These are phyloP conservation scores for Polietes domitor DNA, from an alignment of 2,888 invertebrate species.

Conservation along the genomic window DNA sequence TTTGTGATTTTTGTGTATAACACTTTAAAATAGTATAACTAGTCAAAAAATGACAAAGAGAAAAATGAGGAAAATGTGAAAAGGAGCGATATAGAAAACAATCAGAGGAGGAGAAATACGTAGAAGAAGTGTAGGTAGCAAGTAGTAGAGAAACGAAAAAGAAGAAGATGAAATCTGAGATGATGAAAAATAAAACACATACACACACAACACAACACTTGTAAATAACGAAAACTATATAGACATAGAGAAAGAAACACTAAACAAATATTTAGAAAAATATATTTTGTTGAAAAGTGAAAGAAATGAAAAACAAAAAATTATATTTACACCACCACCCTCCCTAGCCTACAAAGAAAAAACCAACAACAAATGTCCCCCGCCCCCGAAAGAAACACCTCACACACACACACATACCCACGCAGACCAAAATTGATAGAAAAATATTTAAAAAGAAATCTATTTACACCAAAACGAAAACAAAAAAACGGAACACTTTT, in stretches of 20 bases:
- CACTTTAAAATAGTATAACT: conserved; percentile 66
- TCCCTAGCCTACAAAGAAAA: not conserved
- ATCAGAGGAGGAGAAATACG: conserved; percentile 22
- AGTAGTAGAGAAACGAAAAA: conserved; percentile 44
- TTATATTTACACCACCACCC: conserved; percentile 51
- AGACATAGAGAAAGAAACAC: conserved; percentile 61
- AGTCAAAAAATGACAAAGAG: conserved; percentile 62
- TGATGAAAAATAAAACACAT: conserved; percentile 33
- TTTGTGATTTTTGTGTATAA: conserved; percentile 67
- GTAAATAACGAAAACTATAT: conserved; percentile 49
- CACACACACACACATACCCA: not conserved
- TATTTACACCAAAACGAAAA: conserved; percentile 53
- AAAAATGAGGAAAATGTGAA: conserved; percentile 5
- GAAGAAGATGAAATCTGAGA: not conserved
- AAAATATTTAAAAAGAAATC: conserved; percentile 58
- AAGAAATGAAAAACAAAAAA: conserved; percentile 57
- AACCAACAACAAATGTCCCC: not conserved
- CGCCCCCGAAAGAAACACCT: not conserved
- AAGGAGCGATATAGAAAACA: no score
- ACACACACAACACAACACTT: conserved; percentile 37
- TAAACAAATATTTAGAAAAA: conserved; percentile 65
- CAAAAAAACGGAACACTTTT: conserved; percentile 13
- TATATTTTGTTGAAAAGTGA: conserved; percentile 60
- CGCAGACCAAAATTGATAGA: conserved; percentile 61
- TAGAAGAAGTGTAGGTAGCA: conserved; percentile 1